Percentiles rank a stretch among this genome's conserved stretches.
These are phyloP conservation scores for Eupithecia pulchellata DNA, from an alignment of 2,888 invertebrate genomes.

Conservation along the genomic window DNA sequence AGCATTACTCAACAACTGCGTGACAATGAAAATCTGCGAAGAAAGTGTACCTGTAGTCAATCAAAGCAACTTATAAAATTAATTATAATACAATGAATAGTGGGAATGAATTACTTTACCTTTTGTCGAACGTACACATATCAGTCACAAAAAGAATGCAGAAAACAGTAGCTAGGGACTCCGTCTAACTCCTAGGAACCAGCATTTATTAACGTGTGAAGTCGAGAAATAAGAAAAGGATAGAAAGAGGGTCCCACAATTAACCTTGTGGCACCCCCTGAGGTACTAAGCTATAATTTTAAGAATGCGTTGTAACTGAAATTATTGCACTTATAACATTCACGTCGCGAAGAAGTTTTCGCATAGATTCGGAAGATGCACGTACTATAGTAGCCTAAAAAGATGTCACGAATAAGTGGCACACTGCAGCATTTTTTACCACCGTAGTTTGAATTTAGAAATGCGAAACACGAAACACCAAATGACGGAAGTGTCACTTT, in stretches of 20 bases:
- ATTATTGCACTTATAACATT: background rate
- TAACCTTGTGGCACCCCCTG: background rate
- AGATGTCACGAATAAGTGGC: background rate
- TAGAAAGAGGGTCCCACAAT: background rate
- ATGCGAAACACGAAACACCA: background rate
- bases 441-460: background rate
- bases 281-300: background rate
- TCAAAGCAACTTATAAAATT: background rate
- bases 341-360: background rate
- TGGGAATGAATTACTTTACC: background rate
- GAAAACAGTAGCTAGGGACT: too few relatives aligned
- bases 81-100: background rate
- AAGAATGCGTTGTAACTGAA: background rate
- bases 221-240: background rate
- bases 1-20: slow-evolving; percentile 70
- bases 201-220: background rate
- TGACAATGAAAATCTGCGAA: slow-evolving; percentile 74
- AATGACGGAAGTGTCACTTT: background rate
- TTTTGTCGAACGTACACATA: too few relatives aligned
- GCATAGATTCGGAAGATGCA: background rate
- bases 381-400: background rate
- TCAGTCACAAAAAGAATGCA: too few relatives aligned
- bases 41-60: slow-evolving; percentile 52
- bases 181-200: too few relatives aligned
- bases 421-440: background rate